Evolutionary conservation across 1,140 invertebrate genomes (phyloP).

Genomic region (Zaprionus tsacasi): DNA sequence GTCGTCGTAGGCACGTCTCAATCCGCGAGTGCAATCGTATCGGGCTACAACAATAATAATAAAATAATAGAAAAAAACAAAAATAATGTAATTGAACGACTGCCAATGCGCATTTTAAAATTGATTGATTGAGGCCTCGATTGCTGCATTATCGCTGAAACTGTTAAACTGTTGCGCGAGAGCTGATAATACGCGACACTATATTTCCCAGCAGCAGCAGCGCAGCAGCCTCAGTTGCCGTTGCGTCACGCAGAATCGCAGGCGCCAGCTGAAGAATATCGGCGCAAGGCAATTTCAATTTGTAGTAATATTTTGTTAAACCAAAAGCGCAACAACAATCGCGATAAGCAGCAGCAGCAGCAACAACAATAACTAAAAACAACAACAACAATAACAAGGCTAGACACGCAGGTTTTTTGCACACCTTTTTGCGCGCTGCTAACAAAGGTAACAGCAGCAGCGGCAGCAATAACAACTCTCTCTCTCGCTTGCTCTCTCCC

Average conservation of each 20-base stretch:
- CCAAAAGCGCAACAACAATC: conserved; percentile 29
- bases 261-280: conserved; percentile 7
- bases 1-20: conserved; percentile 24
- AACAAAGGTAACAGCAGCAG: conserved; percentile 17
- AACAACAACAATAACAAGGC: conserved; percentile 22
- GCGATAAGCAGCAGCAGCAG: conserved; percentile 23
- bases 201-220: neutral
- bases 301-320: conserved; percentile 32
- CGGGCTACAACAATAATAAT: too few relatives aligned
- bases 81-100: conserved; percentile 2
- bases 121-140: conserved; percentile 40
- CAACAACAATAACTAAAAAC: conserved; percentile 16
- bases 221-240: conserved; percentile 23
- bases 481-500: conserved; percentile 12
- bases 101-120: conserved; percentile 38
- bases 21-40: conserved; percentile 52
- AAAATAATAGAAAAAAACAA: too few relatives aligned
- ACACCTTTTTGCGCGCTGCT: conserved; percentile 35
- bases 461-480: conserved; percentile 18
- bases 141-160: conserved; percentile 45
- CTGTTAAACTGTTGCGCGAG: conserved; percentile 38
- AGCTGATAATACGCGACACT: conserved; percentile 18
- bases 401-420: conserved; percentile 47
- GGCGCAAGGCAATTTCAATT: neutral
- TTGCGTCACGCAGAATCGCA: conserved; percentile 65